Percentiles rank a stretch among this genome's conserved stretches.
These are phyloP conservation scores for Rhinogobio ventralis DNA, from an alignment of 2,797 vertebrate species.

Conservation along the genomic window DNA sequence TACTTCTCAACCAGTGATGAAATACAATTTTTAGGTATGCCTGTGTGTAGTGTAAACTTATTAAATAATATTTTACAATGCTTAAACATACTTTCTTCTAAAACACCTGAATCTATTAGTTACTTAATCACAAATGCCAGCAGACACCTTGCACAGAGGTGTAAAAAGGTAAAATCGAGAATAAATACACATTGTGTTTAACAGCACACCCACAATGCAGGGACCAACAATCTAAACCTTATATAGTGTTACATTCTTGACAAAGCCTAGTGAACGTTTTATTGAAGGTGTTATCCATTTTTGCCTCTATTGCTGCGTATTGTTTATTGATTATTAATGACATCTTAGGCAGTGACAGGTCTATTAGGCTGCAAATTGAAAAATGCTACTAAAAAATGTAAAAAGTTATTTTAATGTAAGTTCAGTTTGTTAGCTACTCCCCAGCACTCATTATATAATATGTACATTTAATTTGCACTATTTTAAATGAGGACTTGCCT, in stretches of 20 bases:
- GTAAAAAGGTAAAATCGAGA: not conserved
- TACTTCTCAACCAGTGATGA: not conserved
- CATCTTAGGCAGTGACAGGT: too few relatives aligned
- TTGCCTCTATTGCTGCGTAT: too few relatives aligned
- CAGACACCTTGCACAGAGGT: not conserved
- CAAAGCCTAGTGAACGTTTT: not conserved
- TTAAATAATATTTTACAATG: not conserved
- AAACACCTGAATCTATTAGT: not conserved
- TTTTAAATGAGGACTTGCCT: too few relatives aligned
- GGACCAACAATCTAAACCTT: not conserved
- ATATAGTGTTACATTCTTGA: not conserved
- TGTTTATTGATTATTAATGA: too few relatives aligned
- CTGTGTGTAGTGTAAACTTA: not conserved
- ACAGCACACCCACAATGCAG: not conserved
- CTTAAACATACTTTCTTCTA: not conserved
- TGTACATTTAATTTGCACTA: too few relatives aligned
- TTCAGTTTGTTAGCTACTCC: too few relatives aligned
- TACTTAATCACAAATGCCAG: not conserved
- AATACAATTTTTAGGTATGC: not conserved
- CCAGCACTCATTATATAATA: too few relatives aligned
- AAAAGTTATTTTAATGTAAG: too few relatives aligned
- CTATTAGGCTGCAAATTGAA: too few relatives aligned
- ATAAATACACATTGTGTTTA: not conserved
- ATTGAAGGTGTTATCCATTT: too few relatives aligned
- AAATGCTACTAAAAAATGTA: too few relatives aligned